Base-by-base conservation (phyloP, 1,140 invertebrate species). In the Apis dorsata region DNA sequence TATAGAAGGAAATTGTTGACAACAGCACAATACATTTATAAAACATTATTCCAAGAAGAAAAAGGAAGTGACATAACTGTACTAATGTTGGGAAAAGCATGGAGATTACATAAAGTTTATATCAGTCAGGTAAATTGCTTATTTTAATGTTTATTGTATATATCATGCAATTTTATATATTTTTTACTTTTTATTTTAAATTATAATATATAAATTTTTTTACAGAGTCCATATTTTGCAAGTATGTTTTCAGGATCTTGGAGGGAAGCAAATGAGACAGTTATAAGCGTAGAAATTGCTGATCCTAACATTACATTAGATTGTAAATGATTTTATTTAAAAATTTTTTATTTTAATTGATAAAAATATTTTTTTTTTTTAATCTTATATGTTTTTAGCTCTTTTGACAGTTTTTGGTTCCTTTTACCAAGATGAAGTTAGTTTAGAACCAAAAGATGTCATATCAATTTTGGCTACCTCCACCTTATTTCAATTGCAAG, bases 221-320 rank as follows among this genome's bases (percentile, higher is more conserved):
- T 94, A 82, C 92, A 98, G 95, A 97, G 96, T 90, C 96, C 96
- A 7, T 98, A 97, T 91, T 97, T 97, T 93, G 95, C 95, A 19
- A 97, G 96, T 90, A 98, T 98, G 97, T 98, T 98, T 93, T 97
- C 95, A 90, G 97, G 97, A 11, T 95, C 96, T 17, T 98, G 97
- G 97, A 95, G 95, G 90, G 97, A 98, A 92, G 94, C 96, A 8
- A 95, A 95, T 74, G 95, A 97, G 92, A 95, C 95, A 78, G 93
- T 95, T 72, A 95, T 98, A 65, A 94, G 93, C 63, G 96, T 98
- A 78, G 95, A 97, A 92, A 96, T 97, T 53, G 94, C 95, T 5
- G 97, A 98, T 94, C 95, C 96, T 49, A 96, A 96, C 79, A 97
- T 98, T 62, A 97, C 95, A 57, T 89, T 95, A 72, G 95, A 96